Evolutionary conservation across 2,888 invertebrate species (phyloP).

Genomic region (Bhutanitis thaidina): DNA sequence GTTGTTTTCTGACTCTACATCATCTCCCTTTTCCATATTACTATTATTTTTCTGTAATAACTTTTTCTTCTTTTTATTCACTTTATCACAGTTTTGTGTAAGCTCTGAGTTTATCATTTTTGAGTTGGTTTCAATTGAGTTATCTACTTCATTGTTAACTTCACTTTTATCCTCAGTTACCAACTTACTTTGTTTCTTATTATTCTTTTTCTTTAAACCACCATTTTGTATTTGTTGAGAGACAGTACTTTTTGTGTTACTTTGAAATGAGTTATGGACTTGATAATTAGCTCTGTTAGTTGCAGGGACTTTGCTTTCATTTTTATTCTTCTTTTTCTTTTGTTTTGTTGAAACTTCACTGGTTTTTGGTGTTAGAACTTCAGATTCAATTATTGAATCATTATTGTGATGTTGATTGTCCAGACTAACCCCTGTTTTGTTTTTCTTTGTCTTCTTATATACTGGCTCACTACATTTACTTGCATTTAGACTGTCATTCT

Average conservation of each 20-base stretch:
- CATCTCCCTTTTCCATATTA: constrained; percentile 2
- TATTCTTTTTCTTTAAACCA: not conserved
- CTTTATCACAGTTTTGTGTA: not conserved
- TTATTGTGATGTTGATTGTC: not conserved
- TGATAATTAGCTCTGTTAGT: not conserved
- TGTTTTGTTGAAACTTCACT: constrained; percentile 20
- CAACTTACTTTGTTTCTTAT: constrained; percentile 1
- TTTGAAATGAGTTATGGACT: not conserved
- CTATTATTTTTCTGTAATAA: not conserved
- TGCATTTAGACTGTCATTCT: not conserved
- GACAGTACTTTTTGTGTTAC: not conserved
- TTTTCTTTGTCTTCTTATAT: constrained; percentile 9
- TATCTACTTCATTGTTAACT: not conserved
- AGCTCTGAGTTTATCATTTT: not conserved
- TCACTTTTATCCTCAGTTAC: not conserved
- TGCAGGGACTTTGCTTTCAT: not conserved
- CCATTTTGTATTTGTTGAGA: not conserved
- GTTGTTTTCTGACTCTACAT: not conserved
- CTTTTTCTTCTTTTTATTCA: constrained; percentile 12
- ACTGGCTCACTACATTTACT: not conserved
- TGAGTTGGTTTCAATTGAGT: not conserved
- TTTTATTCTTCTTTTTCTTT: constrained; percentile 26
- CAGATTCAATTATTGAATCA: not conserved
- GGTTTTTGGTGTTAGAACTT: not conserved
- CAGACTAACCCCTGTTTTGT: not conserved